Base-by-base conservation (phyloP, 2,113 vertebrate species). In the Scatophagus argus region DNA sequence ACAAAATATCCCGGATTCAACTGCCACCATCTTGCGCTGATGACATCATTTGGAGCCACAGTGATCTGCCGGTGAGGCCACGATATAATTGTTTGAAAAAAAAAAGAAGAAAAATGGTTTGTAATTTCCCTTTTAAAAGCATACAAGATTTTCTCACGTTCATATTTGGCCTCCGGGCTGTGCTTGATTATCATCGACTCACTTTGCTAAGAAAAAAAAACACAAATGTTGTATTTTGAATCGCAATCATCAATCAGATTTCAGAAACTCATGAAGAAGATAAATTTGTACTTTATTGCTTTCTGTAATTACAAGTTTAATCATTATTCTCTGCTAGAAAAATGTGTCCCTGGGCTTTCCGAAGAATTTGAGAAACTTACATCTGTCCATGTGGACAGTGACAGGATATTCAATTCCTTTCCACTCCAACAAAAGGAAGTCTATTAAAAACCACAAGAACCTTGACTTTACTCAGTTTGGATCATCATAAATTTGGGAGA, bases 401-500 rank as follows among this genome's bases (percentile, higher is more conserved):
- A 16, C n/a, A 29, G 39, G 16, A 61, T 43, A 38, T 49, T 70
- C 61, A 54, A 3, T 58, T 77, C 21, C 3, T 41, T 23, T 32
- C 5, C 63, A 1, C 9, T 62, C 5, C 70, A 72, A 25, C 69
- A 34, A 75, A 68, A 44, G 2, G 25, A 21, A 59, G n/a, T 27
- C 46, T 41, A 19, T 79, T 82, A 36, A 29, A 68, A 88, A 56
- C 10, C 67, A 46, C 29, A 16, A 73, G 8, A 73, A 43, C 79
- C 34, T 36, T 16, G 75, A 51, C 51, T 46, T 46, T 38, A 8
- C 6, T 43, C 21, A 62, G 44, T 27, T 62, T 31, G 23, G 1
- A 51, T 52, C 41, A 70, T 77, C 21, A 21, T 17, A 46, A 12
- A 68, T 77, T 78, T 64, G 51, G 34, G 0, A 54, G n/a, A 67